These are phyloP conservation scores for Prionailurus bengalensis DNA, from an alignment of 2,113 vertebrate genomes.

Conservation along the genomic window DNA sequence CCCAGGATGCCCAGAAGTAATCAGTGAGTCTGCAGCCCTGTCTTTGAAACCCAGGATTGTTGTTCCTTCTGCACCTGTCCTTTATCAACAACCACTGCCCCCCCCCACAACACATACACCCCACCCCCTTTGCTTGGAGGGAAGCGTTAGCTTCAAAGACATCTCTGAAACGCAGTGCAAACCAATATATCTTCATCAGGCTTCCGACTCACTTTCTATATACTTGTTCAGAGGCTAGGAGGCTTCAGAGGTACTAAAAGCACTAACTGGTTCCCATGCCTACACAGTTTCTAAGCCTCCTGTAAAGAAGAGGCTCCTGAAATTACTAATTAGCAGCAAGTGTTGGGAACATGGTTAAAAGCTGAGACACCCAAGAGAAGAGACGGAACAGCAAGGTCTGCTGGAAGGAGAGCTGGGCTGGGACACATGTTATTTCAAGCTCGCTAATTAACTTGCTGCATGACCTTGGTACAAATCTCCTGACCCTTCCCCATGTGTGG, in stretches of 20 bases:
- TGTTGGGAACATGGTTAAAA: not conserved
- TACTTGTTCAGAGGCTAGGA: not conserved
- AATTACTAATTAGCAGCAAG: not conserved
- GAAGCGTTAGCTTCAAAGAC: not conserved
- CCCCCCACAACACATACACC: too few species aligned
- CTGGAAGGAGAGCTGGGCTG: not conserved
- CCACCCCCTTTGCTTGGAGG: not conserved
- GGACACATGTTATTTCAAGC: not conserved
- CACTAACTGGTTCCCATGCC: not conserved
- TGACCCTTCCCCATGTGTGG: slow-evolving; percentile 4
- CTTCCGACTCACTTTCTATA: not conserved
- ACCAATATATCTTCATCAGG: not conserved
- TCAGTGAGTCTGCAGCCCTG: too few species aligned
- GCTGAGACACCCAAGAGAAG: not conserved
- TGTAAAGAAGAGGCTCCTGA: not conserved
- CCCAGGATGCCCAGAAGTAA: not conserved
- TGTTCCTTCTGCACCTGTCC: not conserved
- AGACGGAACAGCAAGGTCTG: not conserved
- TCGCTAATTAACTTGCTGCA: slow-evolving; percentile 37
- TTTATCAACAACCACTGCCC: too few species aligned
- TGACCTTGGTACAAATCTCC: slow-evolving; percentile 51
- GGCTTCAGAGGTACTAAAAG: slow-evolving; percentile 14
- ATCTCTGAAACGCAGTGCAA: not conserved
- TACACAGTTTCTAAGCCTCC: not conserved
- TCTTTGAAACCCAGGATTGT: not conserved